Base-by-base conservation (phyloP, 2,113 vertebrate species). In the Chamaetylas fuelleborni region DNA sequence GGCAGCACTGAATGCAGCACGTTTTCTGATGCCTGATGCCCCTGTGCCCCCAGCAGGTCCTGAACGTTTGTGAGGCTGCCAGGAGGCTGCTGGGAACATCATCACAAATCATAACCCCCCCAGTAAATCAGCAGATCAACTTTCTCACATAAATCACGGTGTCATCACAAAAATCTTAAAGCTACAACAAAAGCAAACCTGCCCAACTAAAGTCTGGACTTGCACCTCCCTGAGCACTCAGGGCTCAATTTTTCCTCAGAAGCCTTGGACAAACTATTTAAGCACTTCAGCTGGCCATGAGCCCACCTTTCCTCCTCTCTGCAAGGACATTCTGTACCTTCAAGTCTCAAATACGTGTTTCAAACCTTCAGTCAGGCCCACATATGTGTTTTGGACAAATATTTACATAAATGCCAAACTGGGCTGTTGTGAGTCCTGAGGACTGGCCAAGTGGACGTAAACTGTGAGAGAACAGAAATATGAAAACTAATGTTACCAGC, bases 41-140 rank as follows among this genome's bases (percentile, higher is more conserved):
- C 40, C 42, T 18, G 17, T 58, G 81, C 13, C 25, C 14, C 42
- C 26, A 24, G 8, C 36, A 83, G 22, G 36, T 57, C 69, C 45
- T 65, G 40, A 48, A 20, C 3, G 56, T 54, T n/a, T 34, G 22
- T 13, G 23, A 65, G 24, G 66, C 31, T 85, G 43, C 76, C 53
- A 58, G 18, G 50, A 88, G 29, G 62, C 7, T 29, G 53, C 62
- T 58, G 33, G 36, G 72, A 91, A 40, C 38, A 86, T 1, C 61
- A 77, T 1, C 19, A 62, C 38, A 54, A 58, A 61, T 2, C 47
- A 23, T 2, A 81, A 24, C 0, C 5, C 5, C 8, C 8, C 10
- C 8, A 45, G 6, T 15, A 51, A 71, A 26, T 4, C 57, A 64
- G 29, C 2, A 8, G 7, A 11, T 80, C 60, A 31, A 17, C 15